A percentile compares a stretch with the other conserved stretches of the same genome.
Conservation (phyloP, 2,888 invertebrate species). For the Apodemia mormo region DNA sequence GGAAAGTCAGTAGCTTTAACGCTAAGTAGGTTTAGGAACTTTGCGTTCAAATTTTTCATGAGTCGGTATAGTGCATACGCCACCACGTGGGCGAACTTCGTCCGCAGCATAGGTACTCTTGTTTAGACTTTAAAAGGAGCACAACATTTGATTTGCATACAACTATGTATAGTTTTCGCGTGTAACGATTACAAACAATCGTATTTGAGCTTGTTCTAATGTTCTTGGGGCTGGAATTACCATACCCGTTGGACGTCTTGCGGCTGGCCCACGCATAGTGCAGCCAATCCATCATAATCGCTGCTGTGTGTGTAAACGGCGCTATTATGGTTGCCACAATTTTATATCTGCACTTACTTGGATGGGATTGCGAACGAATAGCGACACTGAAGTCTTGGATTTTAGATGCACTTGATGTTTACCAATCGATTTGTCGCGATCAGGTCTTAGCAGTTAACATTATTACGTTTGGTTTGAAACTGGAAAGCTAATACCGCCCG, state of each 20-base stretch:
- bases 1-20: too few species aligned
- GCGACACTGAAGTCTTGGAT: slow-evolving; percentile 31
- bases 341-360: slow-evolving; percentile 30
- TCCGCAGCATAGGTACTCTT: neutral
- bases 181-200: slow-evolving; percentile 62
- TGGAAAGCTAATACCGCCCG: slow-evolving; percentile 28
- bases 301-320: slow-evolving; percentile 47
- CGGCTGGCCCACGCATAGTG: slow-evolving; percentile 59
- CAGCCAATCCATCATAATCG: slow-evolving; percentile 69
- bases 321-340: slow-evolving; percentile 49
- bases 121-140: neutral
- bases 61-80: neutral
- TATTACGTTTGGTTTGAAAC: slow-evolving; percentile 27
- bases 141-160: slow-evolving; percentile 1
- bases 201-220: slow-evolving; percentile 58
- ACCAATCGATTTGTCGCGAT: neutral
- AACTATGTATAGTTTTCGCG: slow-evolving; percentile 39
- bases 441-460: neutral
- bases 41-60: neutral
- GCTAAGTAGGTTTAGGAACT: too few species aligned
- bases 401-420: slow-evolving; percentile 24
- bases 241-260: slow-evolving; percentile 69
- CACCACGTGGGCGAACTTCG: neutral
- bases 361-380: slow-evolving; percentile 27
- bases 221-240: slow-evolving; percentile 60